Evolutionary conservation across 53 echinoderm and acorn worm species (phyloP).

Genomic region (Stichopus horrens): DNA sequence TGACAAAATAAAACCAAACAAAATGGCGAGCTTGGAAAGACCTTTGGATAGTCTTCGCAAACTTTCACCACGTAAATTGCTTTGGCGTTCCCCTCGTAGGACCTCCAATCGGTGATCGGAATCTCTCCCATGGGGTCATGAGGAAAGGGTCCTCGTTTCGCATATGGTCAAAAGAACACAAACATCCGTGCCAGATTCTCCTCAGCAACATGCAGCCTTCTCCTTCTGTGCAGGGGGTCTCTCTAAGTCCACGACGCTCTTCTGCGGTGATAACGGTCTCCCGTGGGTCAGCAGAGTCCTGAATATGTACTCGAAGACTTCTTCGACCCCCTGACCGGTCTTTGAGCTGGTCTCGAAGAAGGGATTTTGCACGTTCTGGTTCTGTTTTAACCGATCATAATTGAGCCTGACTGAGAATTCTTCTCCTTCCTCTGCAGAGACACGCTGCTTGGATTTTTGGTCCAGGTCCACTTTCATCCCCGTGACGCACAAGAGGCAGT

Average conservation of each 20-base stretch:
- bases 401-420: constrained; percentile 75
- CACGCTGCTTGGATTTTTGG: not conserved
- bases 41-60: no score
- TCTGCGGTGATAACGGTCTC: constrained; percentile 17
- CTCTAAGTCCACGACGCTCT: constrained; percentile 29
- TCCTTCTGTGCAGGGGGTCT: not conserved
- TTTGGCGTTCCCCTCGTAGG: no score
- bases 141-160: not conserved
- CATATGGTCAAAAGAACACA: not conserved
- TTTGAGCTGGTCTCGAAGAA: constrained; percentile 95
- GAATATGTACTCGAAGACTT: constrained; percentile 94
- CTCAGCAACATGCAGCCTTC: constrained; percentile 33
- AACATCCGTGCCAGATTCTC: not conserved
- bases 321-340: constrained; percentile 75
- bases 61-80: no score
- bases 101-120: no score
- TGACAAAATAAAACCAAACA: no score
- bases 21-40: no score
- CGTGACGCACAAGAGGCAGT: constrained; percentile 79
- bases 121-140: no score
- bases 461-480: constrained; percentile 91
- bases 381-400: constrained; percentile 53
- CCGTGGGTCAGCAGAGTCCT: constrained; percentile 48
- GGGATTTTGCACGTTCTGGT: constrained; percentile 50
- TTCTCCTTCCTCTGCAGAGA: constrained; percentile 57